Conservation (phyloP, 2,888 invertebrate species). For the Esperia sulphurella region DNA sequence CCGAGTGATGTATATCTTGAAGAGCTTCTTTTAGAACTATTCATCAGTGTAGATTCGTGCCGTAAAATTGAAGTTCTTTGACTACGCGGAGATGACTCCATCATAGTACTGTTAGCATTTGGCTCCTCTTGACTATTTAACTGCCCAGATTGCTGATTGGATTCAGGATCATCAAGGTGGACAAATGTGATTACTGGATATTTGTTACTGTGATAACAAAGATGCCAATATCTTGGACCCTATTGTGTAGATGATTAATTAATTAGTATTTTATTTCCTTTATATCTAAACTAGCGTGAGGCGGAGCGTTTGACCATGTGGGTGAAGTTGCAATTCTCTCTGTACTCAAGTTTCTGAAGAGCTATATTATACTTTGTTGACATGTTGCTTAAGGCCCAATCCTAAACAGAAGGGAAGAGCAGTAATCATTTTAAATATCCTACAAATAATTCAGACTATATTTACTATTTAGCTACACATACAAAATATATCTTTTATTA, state of each 20-base stretch:
- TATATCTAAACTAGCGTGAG: constrained; percentile 34
- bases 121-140: constrained; percentile 28
- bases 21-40: not conserved
- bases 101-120: constrained; percentile 43
- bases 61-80: constrained; percentile 13
- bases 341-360: constrained; percentile 59
- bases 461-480: too few species aligned
- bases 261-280: constrained; percentile 31
- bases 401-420: constrained; percentile 36
- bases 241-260: constrained; percentile 44
- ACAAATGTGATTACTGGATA: constrained; percentile 60
- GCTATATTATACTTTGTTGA: constrained; percentile 47
- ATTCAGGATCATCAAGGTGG: constrained; percentile 51
- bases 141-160: constrained; percentile 18
- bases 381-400: constrained; percentile 37
- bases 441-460: not conserved
- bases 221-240: constrained; percentile 64
- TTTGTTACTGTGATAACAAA: constrained; percentile 65
- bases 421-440: constrained; percentile 2
- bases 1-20: constrained; percentile 18
- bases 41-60: not conserved
- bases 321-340: constrained; percentile 44
- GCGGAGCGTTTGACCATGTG: constrained; percentile 33
- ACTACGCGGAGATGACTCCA: constrained; percentile 14
- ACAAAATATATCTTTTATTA: too few species aligned